phyloP scores from a whole-genome alignment of 2,888 invertebrate species.

The Ecliptopera silaceata region DNA sequence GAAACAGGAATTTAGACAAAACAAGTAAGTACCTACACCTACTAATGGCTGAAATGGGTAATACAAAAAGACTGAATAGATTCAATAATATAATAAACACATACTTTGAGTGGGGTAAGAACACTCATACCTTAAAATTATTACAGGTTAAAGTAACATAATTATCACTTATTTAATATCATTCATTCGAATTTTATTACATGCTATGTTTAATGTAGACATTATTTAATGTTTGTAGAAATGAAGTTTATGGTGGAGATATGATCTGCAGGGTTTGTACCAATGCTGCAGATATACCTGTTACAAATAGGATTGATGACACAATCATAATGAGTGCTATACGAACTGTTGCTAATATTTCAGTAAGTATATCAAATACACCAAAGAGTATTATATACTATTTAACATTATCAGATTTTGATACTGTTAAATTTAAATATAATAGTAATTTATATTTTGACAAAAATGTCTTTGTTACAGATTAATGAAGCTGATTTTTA shows the following conservation, averaged over 20 bases:
- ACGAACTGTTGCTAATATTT: slow-evolving; percentile 35
- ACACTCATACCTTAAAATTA: no score
- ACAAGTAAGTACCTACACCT: slow-evolving; percentile 32
- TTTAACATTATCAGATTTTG: no score
- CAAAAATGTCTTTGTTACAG: slow-evolving; percentile 31
- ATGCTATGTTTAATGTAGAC: no score
- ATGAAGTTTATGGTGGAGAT: slow-evolving; percentile 33
- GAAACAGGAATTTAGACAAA: slow-evolving; percentile 25
- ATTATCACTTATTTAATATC: no score
- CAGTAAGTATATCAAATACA: slow-evolving; percentile 26
- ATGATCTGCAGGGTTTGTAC: slow-evolving; percentile 44
- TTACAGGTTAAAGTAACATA: no score
- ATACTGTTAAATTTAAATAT: no score
- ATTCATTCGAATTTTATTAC: no score
- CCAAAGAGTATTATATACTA: no score
- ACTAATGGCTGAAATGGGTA: no score
- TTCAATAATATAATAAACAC: no score
- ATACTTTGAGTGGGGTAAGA: no score
- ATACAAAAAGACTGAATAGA: no score
- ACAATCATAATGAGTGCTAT: slow-evolving; percentile 36
- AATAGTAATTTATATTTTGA: background rate
- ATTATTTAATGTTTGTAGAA: slow-evolving; percentile 19
- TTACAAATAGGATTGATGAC: slow-evolving; percentile 35
- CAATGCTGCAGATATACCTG: slow-evolving; percentile 36
- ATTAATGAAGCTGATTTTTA: slow-evolving; percentile 36